Evolutionary conservation across 2,113 vertebrate species (phyloP).

Genomic region (Gasterosteus nipponicus): DNA sequence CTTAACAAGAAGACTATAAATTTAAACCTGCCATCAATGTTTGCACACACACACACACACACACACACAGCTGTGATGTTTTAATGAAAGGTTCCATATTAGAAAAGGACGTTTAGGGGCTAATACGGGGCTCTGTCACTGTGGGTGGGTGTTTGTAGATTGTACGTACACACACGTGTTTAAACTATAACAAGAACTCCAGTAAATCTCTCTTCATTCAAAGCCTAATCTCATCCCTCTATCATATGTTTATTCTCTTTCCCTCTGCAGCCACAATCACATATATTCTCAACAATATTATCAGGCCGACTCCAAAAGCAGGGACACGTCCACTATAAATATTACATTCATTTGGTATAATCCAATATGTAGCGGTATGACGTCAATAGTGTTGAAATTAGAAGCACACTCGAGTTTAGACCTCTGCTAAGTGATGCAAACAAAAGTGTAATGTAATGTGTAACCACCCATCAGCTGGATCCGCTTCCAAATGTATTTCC

Average conservation of each 20-base stretch:
- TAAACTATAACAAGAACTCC: conserved; percentile 4
- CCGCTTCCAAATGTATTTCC: neutral
- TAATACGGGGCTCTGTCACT: conserved; percentile 25
- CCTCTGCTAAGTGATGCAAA: neutral
- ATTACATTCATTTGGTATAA: neutral
- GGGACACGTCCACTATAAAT: neutral
- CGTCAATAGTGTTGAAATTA: neutral
- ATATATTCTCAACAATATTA: neutral
- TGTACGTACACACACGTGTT: neutral
- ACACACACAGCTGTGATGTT: conserved; percentile 49
- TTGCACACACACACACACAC: conserved; percentile 3
- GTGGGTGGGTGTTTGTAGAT: conserved; percentile 12
- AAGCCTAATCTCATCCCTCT: neutral
- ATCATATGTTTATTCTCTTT: conserved; percentile 1
- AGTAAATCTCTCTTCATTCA: conserved; percentile 12
- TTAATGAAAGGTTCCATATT: conserved; percentile 52
- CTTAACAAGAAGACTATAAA: conserved; percentile 22
- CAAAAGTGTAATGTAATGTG: neutral
- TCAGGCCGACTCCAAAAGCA: neutral
- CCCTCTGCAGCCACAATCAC: neutral
- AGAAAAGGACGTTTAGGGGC: conserved; percentile 15
- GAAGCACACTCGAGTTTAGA: neutral
- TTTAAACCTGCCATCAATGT: conserved; percentile 11
- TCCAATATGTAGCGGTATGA: neutral
- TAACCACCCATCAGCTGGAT: too few relatives aligned